Conservation (phyloP, 2,888 invertebrate genomes). For the Agonopterix alstromeriana region DNA sequence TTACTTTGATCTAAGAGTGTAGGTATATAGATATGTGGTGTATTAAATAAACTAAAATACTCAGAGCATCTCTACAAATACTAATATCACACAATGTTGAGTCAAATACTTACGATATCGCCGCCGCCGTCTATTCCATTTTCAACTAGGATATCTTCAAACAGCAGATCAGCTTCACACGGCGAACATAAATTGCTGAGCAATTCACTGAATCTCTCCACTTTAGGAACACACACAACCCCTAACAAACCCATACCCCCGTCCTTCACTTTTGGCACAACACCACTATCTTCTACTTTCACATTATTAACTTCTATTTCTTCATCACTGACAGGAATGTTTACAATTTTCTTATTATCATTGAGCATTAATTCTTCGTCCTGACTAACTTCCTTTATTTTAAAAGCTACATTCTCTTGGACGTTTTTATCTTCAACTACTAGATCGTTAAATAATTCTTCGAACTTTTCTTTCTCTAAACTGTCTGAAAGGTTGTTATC, state of each 20-base stretch:
- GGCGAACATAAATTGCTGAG: constrained; percentile 71
- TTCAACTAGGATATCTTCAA: constrained; percentile 65
- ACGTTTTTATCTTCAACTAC: constrained; percentile 33
- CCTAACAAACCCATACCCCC: constrained; percentile 55
- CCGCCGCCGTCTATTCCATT: constrained; percentile 51
- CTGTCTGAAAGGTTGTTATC: constrained; percentile 26
- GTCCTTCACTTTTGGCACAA: constrained; percentile 57
- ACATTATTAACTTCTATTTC: constrained; percentile 33
- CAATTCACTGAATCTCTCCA: constrained; percentile 71
- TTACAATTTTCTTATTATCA: constrained; percentile 43
- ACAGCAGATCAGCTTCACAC: constrained; percentile 62
- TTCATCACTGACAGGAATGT: constrained; percentile 45
- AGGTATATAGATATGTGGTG: no score
- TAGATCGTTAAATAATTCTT: constrained; percentile 59
- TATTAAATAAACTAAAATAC: no score
- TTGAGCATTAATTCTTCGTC: constrained; percentile 31
- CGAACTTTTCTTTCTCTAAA: constrained; percentile 52
- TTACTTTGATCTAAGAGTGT: no score
- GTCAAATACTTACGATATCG: constrained; percentile 38
- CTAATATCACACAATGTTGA: no score
- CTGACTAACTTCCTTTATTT: constrained; percentile 30
- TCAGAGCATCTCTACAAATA: no score
- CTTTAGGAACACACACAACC: constrained; percentile 70
- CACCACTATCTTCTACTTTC: constrained; percentile 49
- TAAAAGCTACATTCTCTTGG: constrained; percentile 27